Base-by-base conservation (phyloP, 2,888 invertebrate genomes). In the Tenthredo amoena region DNA sequence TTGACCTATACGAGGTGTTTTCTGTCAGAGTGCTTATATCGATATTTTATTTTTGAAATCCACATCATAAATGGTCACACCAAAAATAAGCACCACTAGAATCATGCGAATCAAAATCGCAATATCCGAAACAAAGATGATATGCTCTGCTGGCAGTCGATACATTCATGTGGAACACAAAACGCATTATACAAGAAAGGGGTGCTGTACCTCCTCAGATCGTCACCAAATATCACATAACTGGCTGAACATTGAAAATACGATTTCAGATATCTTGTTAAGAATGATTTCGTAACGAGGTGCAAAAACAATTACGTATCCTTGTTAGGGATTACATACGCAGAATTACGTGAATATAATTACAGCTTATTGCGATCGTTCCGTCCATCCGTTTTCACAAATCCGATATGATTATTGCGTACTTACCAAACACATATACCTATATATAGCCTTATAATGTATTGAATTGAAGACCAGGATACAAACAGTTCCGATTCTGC, bases 381-480 rank as follows among this genome's bases (percentile, higher is more conserved):
- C 1, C 1, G 31, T 40, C 21, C 40, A 40, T n/a, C 21, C 72
- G n/a, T 21, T 9, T 21, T 43, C 72, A n/a, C 43, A 43, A 74
- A 74, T 74, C 9, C 72, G 10, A 43, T 43, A 71, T 37, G 26
- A 71, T 71, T 9, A 71, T 71, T 71, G 71, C 37, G 37, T 71
- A 71, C 7, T 6, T 31, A 68, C 26, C 68, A 2, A 34, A 15
- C 37, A 37, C n/a, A 71, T 2, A 34, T 15, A 47, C 10, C 12
- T 15, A 47, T 71, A 71, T n/a, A 37, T 37, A 62, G 10, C 2
- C 26, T 62, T 62, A 62, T 26, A 10, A 62, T 62, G 21, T 1
- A 26, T 62, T 12, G 10, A 62, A 12, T 12, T 9, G 62, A 62
- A 26, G 26, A 26, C 26, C 55, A 6, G 55, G n/a, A 55, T n/a